These are phyloP conservation scores for Tenthredo amoena DNA, from an alignment of 2,888 invertebrate species.

Conservation along the genomic window DNA sequence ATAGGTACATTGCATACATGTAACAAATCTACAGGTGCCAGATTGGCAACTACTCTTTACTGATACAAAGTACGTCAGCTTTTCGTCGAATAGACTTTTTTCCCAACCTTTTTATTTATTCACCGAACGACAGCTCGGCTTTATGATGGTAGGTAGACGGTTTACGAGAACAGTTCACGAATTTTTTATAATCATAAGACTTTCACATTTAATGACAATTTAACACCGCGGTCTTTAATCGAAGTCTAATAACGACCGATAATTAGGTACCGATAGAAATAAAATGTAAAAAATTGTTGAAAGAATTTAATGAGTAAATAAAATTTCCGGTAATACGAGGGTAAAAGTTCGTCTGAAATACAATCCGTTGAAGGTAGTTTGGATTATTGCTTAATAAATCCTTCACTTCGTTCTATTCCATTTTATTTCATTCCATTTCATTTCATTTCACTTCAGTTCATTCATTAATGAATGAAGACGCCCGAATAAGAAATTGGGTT, in stretches of 20 bases:
- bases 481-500: conserved; percentile 1
- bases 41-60: neutral
- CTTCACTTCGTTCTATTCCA: neutral
- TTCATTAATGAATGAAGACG: conserved; percentile 16
- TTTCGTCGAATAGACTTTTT: neutral
- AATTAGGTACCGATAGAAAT: neutral
- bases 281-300: neutral
- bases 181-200: neutral
- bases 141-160: neutral
- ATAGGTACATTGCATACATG: neutral
- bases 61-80: neutral
- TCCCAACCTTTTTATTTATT: conserved; percentile 23
- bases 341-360: neutral
- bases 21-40: conserved; percentile 23
- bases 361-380: neutral
- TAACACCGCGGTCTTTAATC: neutral
- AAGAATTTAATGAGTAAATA: neutral
- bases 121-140: conserved; percentile 14
- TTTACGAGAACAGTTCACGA: conserved; percentile 15
- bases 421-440: neutral
- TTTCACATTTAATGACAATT: neutral
- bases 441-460: neutral
- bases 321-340: neutral
- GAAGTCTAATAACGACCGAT: neutral
- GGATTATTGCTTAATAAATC: neutral